Evolutionary conservation across 2,797 vertebrate species (phyloP).

Genomic region (Neomorphus geoffroyi): DNA sequence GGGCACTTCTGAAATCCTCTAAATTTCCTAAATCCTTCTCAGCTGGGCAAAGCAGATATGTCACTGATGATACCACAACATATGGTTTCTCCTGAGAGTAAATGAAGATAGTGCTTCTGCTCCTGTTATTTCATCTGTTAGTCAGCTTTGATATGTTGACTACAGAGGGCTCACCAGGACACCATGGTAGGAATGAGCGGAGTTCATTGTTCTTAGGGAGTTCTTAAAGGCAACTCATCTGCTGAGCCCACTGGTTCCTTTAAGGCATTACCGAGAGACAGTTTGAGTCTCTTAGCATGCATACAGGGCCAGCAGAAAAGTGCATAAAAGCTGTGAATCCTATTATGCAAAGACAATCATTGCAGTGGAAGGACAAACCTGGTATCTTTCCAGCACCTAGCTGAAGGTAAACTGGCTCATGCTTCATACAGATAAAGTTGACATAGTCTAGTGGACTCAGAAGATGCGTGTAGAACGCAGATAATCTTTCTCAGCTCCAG

Average conservation of each 20-base stretch:
- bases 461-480: neutral
- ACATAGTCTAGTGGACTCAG: neutral
- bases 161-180: neutral
- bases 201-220: neutral
- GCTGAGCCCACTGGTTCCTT: neutral
- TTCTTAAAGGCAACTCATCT: neutral
- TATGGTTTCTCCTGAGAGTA: neutral
- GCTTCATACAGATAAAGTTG: neutral
- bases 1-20: neutral
- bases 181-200: neutral
- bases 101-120: neutral
- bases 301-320: neutral
- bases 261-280: neutral
- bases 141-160: neutral
- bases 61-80: neutral
- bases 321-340: neutral
- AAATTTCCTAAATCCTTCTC: conserved; percentile 16
- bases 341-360: neutral
- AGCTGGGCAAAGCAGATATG: neutral
- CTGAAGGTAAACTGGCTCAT: neutral
- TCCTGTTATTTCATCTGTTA: neutral
- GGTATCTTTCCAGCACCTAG: neutral
- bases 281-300: neutral
- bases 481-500: neutral
- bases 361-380: neutral